Percentiles rank a stretch among this genome's conserved stretches.
Conservation (phyloP, 1,140 invertebrate genomes). For the Megalopta genalis region DNA sequence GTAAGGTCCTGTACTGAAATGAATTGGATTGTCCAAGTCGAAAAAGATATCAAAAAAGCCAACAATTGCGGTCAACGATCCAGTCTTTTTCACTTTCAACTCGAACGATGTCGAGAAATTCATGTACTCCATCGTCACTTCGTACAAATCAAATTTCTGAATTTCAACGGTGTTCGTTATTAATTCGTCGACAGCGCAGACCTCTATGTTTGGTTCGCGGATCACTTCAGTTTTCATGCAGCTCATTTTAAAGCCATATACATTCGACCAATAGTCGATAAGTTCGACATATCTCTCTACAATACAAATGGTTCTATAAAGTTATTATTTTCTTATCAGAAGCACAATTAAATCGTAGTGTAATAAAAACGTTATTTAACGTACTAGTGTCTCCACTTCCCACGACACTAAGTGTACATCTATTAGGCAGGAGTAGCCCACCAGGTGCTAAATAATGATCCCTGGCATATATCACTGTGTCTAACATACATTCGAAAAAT, state of each 20-base stretch:
- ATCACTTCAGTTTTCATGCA: constrained; percentile 94
- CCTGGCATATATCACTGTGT: constrained; percentile 93
- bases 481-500: constrained; percentile 98
- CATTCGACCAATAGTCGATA: constrained; percentile 95
- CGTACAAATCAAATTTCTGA: constrained; percentile 89
- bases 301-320: constrained; percentile 63
- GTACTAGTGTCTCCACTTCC: constrained; percentile 93
- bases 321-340: background rate
- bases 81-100: constrained; percentile 86
- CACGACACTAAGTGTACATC: constrained; percentile 92
- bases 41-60: constrained; percentile 97
- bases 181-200: constrained; percentile 88
- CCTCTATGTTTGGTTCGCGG: constrained; percentile 93
- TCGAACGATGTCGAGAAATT: constrained; percentile 90
- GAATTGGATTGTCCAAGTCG: constrained; percentile 85
- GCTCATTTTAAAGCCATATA: constrained; percentile 98
- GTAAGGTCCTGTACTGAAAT: constrained; percentile 87
- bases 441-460: constrained; percentile 93
- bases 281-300: constrained; percentile 85
- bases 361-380: constrained; percentile 45
- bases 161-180: constrained; percentile 87
- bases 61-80: constrained; percentile 91
- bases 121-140: constrained; percentile 89
- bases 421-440: constrained; percentile 93
- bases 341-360: background rate